Conservation (phyloP, 2,113 vertebrate species). For the Erythrolamprus reginae region DNA sequence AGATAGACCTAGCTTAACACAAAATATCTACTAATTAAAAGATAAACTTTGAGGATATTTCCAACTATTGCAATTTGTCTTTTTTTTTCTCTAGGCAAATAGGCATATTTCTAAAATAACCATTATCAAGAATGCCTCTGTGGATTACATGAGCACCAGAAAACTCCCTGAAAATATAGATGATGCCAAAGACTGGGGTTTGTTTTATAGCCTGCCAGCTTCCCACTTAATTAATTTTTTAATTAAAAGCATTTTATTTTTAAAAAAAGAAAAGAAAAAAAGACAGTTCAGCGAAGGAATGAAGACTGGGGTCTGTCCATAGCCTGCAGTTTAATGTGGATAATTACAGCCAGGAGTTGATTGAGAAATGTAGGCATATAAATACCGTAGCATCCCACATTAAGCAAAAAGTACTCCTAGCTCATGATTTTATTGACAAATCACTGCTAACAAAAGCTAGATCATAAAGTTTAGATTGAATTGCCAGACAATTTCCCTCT, state of each 20-base stretch:
- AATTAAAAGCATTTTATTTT: background rate
- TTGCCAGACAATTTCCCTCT: background rate
- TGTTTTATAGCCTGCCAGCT: background rate
- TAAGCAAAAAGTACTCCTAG: background rate
- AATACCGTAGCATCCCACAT: background rate
- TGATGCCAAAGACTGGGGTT: background rate
- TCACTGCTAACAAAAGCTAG: conserved; percentile 1
- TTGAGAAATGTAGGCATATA: background rate
- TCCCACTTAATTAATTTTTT: background rate
- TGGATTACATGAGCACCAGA: background rate
- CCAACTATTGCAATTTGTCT: background rate
- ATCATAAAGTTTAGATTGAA: background rate
- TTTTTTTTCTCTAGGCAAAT: background rate
- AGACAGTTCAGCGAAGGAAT: background rate
- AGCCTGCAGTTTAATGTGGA: background rate
- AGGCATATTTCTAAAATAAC: background rate
- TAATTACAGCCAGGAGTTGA: background rate
- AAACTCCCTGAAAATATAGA: background rate
- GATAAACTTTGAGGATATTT: background rate
- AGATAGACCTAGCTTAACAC: background rate
- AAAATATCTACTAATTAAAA: background rate
- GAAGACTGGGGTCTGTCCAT: background rate
- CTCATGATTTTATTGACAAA: background rate
- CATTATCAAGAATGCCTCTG: background rate
- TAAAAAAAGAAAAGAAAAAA: background rate